Base-by-base conservation (phyloP, 2,888 invertebrate species). In the Chrysomela aeneicollis region DNA sequence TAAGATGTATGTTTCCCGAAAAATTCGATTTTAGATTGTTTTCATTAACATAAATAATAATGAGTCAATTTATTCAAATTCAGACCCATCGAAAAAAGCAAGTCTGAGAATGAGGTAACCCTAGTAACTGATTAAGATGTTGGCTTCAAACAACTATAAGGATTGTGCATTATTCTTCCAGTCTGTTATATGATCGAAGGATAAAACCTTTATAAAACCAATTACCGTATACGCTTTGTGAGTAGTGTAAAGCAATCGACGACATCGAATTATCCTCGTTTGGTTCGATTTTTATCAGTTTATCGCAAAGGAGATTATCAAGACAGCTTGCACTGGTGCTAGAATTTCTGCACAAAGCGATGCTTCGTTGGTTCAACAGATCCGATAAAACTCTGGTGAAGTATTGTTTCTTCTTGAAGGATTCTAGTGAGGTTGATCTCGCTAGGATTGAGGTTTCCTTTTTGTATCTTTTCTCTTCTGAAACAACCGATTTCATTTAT, bases 381-480 rank as follows among this genome's bases (percentile, higher is more conserved):
- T 71, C 71, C 6, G 74, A 73, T 26, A 75, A 59, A 1, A 73
- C 69, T 47, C 66, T 70, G 0, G 70, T 70, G 42, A 74, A 71
- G 51, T 68, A 72, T 10, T 68, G 68, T 42, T 67, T 67, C 12
- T 68, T 61, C 9, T 66, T 65, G 5, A 60, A 46, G 0, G 63
- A 59, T 15, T 59, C 61, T 12, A 64, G 52, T 18, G 71, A 68
- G 1, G 52, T 63, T 6, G 65, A 26, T 51, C 66, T 70, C 10
- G 59, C 59, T 4, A 50, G 6, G 9, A 47, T 49, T 9, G 10
- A n/a, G 18, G n/a, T 10, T 26, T 57, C 17, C 10, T 30, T 18
- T n/a, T 57, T 54, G 4, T 17, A 26, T 12, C 54, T 22, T 1
- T 59, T 64, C 59, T 71, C 64, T 8, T 55, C 66, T 66, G 37